Conservation (phyloP, 2,888 invertebrate genomes). For the Campoplex nolae region DNA sequence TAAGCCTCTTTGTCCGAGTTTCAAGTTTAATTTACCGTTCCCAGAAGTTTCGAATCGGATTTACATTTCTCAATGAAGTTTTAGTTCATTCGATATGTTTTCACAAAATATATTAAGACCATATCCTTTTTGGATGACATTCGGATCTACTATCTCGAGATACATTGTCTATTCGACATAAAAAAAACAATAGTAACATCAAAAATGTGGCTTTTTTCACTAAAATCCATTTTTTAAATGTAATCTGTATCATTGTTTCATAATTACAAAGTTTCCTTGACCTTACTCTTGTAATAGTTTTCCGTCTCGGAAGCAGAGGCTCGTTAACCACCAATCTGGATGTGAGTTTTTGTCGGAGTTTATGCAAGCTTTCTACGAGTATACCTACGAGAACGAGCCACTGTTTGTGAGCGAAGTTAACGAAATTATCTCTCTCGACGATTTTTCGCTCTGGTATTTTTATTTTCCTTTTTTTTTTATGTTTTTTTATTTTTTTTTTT, state of each 20-base stretch:
- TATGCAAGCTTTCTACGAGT: neutral
- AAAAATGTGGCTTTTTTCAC: neutral
- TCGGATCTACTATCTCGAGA: neutral
- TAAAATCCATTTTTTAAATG: neutral
- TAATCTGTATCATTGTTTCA: neutral
- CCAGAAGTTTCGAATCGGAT: neutral
- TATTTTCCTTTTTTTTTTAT: slow-evolving; percentile 20
- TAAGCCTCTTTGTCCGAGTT: neutral
- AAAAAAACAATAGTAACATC: neutral
- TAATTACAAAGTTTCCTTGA: neutral
- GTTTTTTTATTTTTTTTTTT: neutral
- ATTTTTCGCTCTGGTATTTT: neutral
- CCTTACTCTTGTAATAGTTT: neutral
- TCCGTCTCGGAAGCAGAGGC: neutral
- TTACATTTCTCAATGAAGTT: neutral
- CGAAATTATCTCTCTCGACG: slow-evolving; percentile 44
- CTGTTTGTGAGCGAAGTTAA: slow-evolving; percentile 25
- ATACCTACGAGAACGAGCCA: neutral
- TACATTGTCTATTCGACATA: neutral
- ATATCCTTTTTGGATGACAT: too few relatives aligned
- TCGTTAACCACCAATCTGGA: neutral
- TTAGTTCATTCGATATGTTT: neutral
- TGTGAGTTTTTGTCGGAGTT: neutral
- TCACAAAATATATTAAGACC: too few relatives aligned
- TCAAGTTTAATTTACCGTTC: neutral